Percentiles rank a stretch among this genome's conserved stretches.
These are phyloP conservation scores for Lepidochitona cinerea DNA, from an alignment of 2,888 invertebrate species.

Conservation along the genomic window DNA sequence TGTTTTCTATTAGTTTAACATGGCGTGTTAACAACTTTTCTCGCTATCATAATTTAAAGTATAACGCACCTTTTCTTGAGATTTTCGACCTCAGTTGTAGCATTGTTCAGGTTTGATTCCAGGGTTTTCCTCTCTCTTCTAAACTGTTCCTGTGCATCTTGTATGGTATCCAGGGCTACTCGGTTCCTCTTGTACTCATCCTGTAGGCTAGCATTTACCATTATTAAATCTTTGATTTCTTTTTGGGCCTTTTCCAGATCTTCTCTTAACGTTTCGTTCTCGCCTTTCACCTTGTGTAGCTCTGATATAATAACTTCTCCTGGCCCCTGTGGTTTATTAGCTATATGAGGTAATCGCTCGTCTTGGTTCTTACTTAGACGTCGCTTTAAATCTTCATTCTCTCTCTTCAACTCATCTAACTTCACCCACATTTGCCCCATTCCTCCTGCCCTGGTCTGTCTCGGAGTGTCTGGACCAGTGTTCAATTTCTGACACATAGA, in stretches of 20 bases:
- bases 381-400: conserved; percentile 56
- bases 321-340: conserved; percentile 46
- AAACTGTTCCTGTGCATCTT: conserved; percentile 51
- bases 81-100: conserved; percentile 53
- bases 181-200: conserved; percentile 58
- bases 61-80: conserved; percentile 50
- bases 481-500: conserved; percentile 38
- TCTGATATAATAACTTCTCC: conserved; percentile 54
- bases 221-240: conserved; percentile 49
- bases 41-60: too few relatives aligned
- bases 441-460: conserved; percentile 38
- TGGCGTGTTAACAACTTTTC: too few relatives aligned
- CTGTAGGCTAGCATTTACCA: conserved; percentile 40
- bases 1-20: too few relatives aligned
- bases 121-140: conserved; percentile 50
- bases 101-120: conserved; percentile 43
- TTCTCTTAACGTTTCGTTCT: conserved; percentile 46
- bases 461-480: conserved; percentile 10
- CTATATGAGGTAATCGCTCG: conserved; percentile 34
- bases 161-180: conserved; percentile 51
- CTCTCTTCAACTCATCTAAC: conserved; percentile 60
- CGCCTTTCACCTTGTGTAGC: conserved; percentile 45
- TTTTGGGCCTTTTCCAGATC: conserved; percentile 51
- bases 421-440: conserved; percentile 66
- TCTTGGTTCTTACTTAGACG: conserved; percentile 39